These are phyloP conservation scores for Cheirogaleus medius DNA, from an alignment of 2,113 vertebrate species.

Conservation along the genomic window DNA sequence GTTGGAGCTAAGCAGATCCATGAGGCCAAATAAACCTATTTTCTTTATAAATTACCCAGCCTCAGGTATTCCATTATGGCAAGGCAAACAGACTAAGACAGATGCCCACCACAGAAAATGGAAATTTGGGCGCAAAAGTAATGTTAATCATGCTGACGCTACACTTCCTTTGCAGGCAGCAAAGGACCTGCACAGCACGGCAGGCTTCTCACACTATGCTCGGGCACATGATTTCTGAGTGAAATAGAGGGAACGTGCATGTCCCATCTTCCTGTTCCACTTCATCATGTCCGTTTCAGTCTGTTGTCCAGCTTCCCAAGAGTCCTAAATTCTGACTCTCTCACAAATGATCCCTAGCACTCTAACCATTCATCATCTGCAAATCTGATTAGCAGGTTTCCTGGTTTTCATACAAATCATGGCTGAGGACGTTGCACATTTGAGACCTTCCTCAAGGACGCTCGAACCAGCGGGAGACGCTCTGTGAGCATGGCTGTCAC, in stretches of 20 bases:
- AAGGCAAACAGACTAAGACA: neutral
- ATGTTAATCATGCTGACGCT: accelerated
- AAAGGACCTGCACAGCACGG: accelerated
- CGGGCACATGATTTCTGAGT: neutral
- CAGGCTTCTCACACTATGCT: accelerated
- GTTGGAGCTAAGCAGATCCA: neutral
- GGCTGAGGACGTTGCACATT: accelerated
- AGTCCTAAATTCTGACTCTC: neutral
- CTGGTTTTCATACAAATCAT: neutral
- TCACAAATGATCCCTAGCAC: accelerated
- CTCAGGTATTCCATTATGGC: neutral
- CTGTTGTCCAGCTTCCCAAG: neutral
- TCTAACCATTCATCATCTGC: neutral
- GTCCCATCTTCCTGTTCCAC: neutral
- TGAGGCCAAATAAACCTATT: neutral
- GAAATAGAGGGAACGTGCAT: accelerated
- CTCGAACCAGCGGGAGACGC: too few species aligned
- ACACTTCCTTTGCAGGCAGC: neutral
- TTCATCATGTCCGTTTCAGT: neutral
- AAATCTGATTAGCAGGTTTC: neutral
- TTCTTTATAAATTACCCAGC: neutral
- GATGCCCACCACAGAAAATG: neutral
- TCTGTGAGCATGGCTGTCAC: accelerated
- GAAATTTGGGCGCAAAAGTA: accelerated
- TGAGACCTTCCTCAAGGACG: neutral